Percentiles rank a stretch among this genome's conserved stretches.
These are phyloP conservation scores for Sogatella furcifera DNA, from an alignment of 1,140 invertebrate species.

Conservation along the genomic window DNA sequence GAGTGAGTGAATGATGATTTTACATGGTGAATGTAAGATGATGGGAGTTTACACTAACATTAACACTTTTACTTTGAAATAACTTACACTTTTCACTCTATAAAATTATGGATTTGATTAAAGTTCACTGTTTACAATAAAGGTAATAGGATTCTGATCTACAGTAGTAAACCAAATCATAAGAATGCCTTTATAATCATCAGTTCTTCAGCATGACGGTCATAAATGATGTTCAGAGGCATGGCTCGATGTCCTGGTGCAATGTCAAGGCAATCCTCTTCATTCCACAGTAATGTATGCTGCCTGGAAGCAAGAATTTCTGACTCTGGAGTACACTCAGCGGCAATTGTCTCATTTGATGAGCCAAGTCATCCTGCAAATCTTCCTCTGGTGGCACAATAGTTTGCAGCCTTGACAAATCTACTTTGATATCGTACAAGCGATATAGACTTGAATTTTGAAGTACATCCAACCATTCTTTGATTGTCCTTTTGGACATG, in stretches of 20 bases:
- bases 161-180: too few species aligned
- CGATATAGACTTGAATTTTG: slow-evolving; percentile 17
- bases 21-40: too few species aligned
- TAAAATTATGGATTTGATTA: too few species aligned
- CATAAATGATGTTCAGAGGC: slow-evolving; percentile 21
- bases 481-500: slow-evolving; percentile 15
- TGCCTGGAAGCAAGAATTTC: slow-evolving; percentile 26
- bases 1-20: too few species aligned
- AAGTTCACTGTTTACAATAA: too few species aligned
- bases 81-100: too few species aligned
- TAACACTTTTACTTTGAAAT: too few species aligned
- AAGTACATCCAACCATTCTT: slow-evolving; percentile 13
- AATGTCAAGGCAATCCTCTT: slow-evolving; percentile 25
- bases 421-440: slow-evolving; percentile 19
- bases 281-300: slow-evolving; percentile 28
- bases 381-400: neutral
- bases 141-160: too few species aligned
- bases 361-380: slow-evolving; percentile 19
- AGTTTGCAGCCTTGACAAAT: slow-evolving; percentile 14
- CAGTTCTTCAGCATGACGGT: slow-evolving; percentile 30
- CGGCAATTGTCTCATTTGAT: slow-evolving; percentile 5
- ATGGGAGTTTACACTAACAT: too few species aligned
- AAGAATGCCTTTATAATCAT: too few species aligned
- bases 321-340: slow-evolving; percentile 22
- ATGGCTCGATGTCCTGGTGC: slow-evolving; percentile 24